Percentiles rank a stretch among this genome's conserved stretches.
Evolutionary conservation across 2,797 vertebrate species (phyloP).

Genomic region (Sebastes minor): DNA sequence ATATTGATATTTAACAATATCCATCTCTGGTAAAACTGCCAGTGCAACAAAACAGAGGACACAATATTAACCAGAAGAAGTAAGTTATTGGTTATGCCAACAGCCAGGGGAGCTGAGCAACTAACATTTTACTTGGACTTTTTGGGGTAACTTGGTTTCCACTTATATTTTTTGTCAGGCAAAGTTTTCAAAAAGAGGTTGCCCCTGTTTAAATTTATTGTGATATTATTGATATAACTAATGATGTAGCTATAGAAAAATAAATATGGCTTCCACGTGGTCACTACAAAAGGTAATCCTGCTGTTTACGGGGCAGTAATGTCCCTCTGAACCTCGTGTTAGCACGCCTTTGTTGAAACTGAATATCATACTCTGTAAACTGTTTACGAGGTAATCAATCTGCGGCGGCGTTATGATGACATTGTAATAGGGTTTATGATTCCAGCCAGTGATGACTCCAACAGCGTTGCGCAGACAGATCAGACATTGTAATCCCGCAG

Average conservation of each 20-base stretch:
- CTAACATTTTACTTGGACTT: not conserved
- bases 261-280: not conserved
- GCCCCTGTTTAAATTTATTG: not conserved
- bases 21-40: not conserved
- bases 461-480: constrained; percentile 36
- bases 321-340: constrained; percentile 2
- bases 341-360: constrained; percentile 35
- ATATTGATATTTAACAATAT: not conserved
- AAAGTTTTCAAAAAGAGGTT: not conserved
- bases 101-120: not conserved
- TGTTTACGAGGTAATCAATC: constrained; percentile 56
- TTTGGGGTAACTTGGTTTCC: not conserved
- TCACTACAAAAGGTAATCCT: not conserved
- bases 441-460: constrained; percentile 42
- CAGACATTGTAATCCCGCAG: constrained; percentile 58
- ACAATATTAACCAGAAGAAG: not conserved
- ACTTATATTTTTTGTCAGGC: not conserved
- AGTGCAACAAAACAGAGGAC: not conserved
- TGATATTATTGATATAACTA: not conserved
- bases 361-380: constrained; percentile 40
- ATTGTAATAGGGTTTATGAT: constrained; percentile 53
- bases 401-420: constrained; percentile 23
- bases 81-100: not conserved
- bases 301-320: not conserved
- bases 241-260: not conserved